phyloP scores from a whole-genome alignment of 30 jellyfish, hydroid and myxozoan species.

The Rhopilema esculentum region DNA sequence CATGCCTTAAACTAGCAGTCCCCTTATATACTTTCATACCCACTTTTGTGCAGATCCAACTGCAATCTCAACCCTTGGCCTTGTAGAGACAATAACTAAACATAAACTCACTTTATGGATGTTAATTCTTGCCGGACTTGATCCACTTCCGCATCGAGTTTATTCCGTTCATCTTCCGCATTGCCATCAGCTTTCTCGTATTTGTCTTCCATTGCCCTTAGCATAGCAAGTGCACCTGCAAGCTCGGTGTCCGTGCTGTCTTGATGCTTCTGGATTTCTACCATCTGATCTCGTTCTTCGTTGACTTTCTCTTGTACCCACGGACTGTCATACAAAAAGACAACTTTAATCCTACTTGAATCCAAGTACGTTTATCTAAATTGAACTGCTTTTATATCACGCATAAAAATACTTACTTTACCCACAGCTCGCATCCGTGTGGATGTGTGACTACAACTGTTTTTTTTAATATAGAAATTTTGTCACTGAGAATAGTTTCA shows the following conservation, averaged over 20 bases:
- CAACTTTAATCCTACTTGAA: too few species aligned
- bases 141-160: slow-evolving; percentile 30
- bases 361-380: too few species aligned
- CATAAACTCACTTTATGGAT: slow-evolving; percentile 37
- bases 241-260: slow-evolving; percentile 66
- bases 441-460: too few species aligned
- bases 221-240: slow-evolving; percentile 54
- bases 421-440: too few species aligned
- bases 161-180: slow-evolving; percentile 36
- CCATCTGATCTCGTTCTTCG: slow-evolving; percentile 70
- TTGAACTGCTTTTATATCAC: too few species aligned
- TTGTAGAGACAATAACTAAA: background rate
- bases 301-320: slow-evolving; percentile 77
- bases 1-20: too few species aligned
- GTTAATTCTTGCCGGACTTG: slow-evolving; percentile 34
- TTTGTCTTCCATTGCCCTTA: slow-evolving; percentile 47
- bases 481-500: too few species aligned
- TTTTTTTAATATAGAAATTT: too few species aligned
- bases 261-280: slow-evolving; percentile 64
- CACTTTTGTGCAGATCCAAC: too few species aligned
- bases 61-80: too few species aligned
- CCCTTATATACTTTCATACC: too few species aligned
- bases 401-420: too few species aligned
- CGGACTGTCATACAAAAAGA: slow-evolving; percentile 63
- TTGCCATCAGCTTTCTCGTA: slow-evolving; percentile 16